Evolutionary conservation across 2,797 vertebrate species (phyloP), one percentile per base, ranked within the genome.

Genomic region (Delichon dasypus): DNA sequence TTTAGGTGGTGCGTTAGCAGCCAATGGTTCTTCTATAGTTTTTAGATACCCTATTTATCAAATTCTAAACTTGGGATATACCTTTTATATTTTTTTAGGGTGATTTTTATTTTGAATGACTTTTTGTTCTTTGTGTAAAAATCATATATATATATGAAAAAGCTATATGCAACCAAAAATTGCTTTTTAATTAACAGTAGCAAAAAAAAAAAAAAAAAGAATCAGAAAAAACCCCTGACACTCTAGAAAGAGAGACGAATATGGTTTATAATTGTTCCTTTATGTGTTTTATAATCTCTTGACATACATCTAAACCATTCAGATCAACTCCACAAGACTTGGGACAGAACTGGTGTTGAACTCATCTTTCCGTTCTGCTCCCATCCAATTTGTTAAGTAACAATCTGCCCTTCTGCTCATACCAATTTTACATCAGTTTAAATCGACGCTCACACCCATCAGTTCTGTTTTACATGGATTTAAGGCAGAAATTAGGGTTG

Each of bases 1-100:
- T 95, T 94, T 70, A 68, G 47, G 55, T 81, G 58, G 14, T 83
- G 11, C 29, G 90, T 95, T 83, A 90, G 58, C 38, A 83, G 30
- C 40, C 78, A 26, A 66, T 36, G 32, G 40, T 30, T 40, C 48
- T 88, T 25, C 40, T 58, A 18, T 30, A 29, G 9, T 23, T 79
- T 73, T 85, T 76, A 85, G 71, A n/a, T 32, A 61, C 4, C 5
- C 38, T 92, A 40, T 90, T 90, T 74, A 42, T 47, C n/a, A 40
- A 77, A 2, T 27, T 78, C 51, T 30, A 29, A 73, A 66, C 9
- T 57, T 87, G 36, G 21, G 9, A 32, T 32, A 34, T 19, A 38
- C 0, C 42, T 54, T 55, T 68, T 36, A 15, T 25, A 65, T 54
- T 48, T 51, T 51, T 62, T 34, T 71, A 5, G 23, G 4, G 5